Evolutionary conservation across 2,113 vertebrate genomes (phyloP), one percentile per base, ranked within the genome.

Genomic region (Synchiropus splendidus): DNA sequence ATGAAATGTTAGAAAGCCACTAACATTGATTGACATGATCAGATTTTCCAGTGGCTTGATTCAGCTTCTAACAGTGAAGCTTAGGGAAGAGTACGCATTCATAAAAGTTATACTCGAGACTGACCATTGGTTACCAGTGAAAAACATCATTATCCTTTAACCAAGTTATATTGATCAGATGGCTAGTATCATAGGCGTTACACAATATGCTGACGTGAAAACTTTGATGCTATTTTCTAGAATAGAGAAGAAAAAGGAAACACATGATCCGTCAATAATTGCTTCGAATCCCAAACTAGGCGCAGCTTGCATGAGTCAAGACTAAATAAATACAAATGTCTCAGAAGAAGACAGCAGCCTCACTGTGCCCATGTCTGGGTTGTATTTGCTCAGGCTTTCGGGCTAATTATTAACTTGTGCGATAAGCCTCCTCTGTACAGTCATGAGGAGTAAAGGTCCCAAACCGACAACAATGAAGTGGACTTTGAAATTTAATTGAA

Each of bases 381-480:
- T 3, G 12, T 67, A 43, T 60, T 74, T 74, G 63, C 54, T 53
- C 65, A 70, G 42, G 15, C 18, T 59, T 39, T n/a, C 48, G 9
- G 38, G 44, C 44, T 68, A 79, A 80, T 78, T 39, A 80, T 83
- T 83, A 83, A 83, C 80, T 48, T 51, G 21, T 59, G 54, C 2
- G 46, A 65, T 45, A 61, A 36, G 54, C 52, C 18, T 36, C 36
- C 18, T 38, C 35, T 39, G 40, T 15, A 37, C 31, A 51, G 43
- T 61, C 33, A 65, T 9, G 30, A 30, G 46, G 72, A 66, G 62
- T 67, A 68, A 78, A 70, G 66, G 64, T 75, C 65, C 32, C 38
- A 58, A 34, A 52, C 62, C 34, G 42, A 66, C 33, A 47, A 32
- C 35, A 16, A 3, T 15, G 45, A 18, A 18, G 16, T 33, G 40